Percentiles rank a stretch among this genome's conserved stretches.
Evolutionary conservation across 2,888 invertebrate species (phyloP).

Genomic region (Deladenus siricidicola): DNA sequence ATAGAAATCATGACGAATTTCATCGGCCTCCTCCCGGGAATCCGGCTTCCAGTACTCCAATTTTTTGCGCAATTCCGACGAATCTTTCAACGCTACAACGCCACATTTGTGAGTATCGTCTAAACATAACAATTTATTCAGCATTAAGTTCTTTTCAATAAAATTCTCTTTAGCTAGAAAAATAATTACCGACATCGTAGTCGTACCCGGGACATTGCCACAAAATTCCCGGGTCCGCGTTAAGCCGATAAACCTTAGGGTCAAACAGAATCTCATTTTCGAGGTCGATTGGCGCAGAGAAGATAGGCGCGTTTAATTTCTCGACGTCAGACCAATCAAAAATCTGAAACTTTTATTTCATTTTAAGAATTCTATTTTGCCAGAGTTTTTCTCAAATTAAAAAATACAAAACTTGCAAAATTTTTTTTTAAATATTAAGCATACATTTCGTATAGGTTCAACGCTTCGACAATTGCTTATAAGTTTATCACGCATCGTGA

Average conservation of each 20-base stretch:
- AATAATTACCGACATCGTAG: conserved; percentile 28
- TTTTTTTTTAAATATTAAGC: not conserved
- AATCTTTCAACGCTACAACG: conserved; percentile 39
- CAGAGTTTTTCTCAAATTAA: no score
- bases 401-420: no score
- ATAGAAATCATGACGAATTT: conserved; percentile 27
- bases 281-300: conserved; percentile 19
- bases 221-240: conserved; percentile 42
- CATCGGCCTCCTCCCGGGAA: conserved; percentile 11
- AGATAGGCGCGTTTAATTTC: conserved; percentile 17
- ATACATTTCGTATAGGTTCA: conserved; percentile 25
- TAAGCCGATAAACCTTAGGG: conserved; percentile 43
- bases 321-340: conserved; percentile 16
- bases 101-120: conserved; percentile 39
- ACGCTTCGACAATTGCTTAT: conserved; percentile 35
- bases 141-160: no score
- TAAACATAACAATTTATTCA: no score
- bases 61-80: conserved; percentile 28
- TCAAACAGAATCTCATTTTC: conserved; percentile 32
- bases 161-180: not conserved
- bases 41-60: conserved; percentile 33
- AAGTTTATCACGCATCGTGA: conserved; percentile 44
- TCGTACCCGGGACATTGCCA: conserved; percentile 53
- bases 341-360: no score
- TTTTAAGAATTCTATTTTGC: no score